phyloP scores from a whole-genome alignment of 2,888 invertebrate genomes.

The Orthonevra nobilis region DNA sequence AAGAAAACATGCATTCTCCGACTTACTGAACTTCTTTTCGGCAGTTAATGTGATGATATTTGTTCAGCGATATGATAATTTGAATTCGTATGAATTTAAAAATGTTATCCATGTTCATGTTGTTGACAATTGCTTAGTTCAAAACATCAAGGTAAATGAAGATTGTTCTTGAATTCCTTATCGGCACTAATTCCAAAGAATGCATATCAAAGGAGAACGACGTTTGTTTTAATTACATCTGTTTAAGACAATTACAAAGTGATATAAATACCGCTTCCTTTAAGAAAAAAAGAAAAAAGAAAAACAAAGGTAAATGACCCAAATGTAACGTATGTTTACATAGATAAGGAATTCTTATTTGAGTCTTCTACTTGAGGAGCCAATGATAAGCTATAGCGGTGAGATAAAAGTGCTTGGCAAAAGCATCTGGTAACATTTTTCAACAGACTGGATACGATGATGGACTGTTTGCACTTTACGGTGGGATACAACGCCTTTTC shows the following conservation, averaged over 20 bases:
- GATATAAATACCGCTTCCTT: neutral
- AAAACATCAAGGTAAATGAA: neutral
- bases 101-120: neutral
- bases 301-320: conserved; percentile 11
- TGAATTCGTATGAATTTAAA: neutral
- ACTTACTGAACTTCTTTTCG: neutral
- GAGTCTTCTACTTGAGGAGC: conserved; percentile 19
- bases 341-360: conserved; percentile 28
- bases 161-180: conserved; percentile 25
- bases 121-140: neutral
- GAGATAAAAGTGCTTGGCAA: conserved; percentile 3
- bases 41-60: conserved; percentile 3
- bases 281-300: neutral
- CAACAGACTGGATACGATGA: too few relatives aligned
- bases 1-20: neutral
- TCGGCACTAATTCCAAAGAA: conserved; percentile 36
- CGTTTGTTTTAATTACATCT: neutral
- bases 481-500: too few relatives aligned
- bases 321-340: conserved; percentile 13
- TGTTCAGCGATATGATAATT: conserved; percentile 22
- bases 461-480: too few relatives aligned
- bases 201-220: conserved; percentile 2
- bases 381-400: conserved; percentile 2
- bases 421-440: too few relatives aligned
- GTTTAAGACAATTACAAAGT: neutral